Percentiles rank a stretch among this genome's conserved stretches.
Evolutionary conservation across 1,140 invertebrate species (phyloP).

Genomic region (Magallana gigas): DNA sequence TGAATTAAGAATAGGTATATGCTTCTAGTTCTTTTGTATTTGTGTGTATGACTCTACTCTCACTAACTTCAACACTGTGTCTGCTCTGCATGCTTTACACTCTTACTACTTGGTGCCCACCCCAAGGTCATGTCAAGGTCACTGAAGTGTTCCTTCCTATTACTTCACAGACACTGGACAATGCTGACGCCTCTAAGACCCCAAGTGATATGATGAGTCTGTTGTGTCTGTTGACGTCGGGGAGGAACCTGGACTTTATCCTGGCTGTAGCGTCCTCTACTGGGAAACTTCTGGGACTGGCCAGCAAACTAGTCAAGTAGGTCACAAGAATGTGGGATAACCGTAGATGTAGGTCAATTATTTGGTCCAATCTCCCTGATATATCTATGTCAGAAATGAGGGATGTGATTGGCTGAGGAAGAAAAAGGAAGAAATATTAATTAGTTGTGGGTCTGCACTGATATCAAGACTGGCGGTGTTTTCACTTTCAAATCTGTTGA

Average conservation of each 20-base stretch:
- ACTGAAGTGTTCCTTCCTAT: no score
- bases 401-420: no score
- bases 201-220: slow-evolving; percentile 84
- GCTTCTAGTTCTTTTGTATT: neutral
- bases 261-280: slow-evolving; percentile 93
- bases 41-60: neutral
- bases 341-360: neutral
- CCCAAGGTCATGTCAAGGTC: no score
- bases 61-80: neutral
- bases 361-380: no score
- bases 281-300: slow-evolving; percentile 92
- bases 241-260: slow-evolving; percentile 92
- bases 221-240: slow-evolving; percentile 86
- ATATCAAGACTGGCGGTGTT: no score
- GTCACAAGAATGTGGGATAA: slow-evolving; percentile 37
- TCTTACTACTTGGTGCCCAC: neutral
- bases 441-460: no score
- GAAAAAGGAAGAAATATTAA: no score
- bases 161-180: slow-evolving; percentile 80
- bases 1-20: neutral
- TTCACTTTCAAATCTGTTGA: no score
- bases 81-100: neutral
- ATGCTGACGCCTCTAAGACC: slow-evolving; percentile 91
- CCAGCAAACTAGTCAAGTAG: slow-evolving; percentile 88
- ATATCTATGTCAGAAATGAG: no score